phyloP scores from a whole-genome alignment of 2,113 vertebrate species.

The Cromileptes altivelis region DNA sequence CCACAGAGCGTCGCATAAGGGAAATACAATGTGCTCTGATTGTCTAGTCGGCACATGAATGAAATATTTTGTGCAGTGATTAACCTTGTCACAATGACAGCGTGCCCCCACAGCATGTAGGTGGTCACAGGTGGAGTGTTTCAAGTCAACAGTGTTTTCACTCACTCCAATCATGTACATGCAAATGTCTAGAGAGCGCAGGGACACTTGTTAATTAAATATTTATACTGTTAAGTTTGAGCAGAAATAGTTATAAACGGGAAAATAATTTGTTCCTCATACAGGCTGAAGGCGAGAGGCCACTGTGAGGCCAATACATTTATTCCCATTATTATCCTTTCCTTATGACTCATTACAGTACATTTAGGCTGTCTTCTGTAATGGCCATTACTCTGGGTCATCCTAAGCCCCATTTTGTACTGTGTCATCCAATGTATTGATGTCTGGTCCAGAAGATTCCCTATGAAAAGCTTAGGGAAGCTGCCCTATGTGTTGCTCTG shows the following conservation, averaged over 20 bases:
- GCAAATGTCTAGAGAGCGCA: neutral
- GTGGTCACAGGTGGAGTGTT: slow-evolving; percentile 34
- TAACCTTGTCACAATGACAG: slow-evolving; percentile 13
- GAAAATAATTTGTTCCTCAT: neutral
- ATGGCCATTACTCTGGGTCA: neutral
- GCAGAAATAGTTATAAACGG: neutral
- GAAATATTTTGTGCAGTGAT: slow-evolving; percentile 33
- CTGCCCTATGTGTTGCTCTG: neutral
- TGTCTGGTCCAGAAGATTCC: slow-evolving; percentile 5
- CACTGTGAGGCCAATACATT: slow-evolving; percentile 10
- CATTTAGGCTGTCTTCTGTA: neutral
- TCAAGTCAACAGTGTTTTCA: neutral
- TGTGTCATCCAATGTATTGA: neutral
- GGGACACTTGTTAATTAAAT: neutral
- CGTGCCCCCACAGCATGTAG: neutral
- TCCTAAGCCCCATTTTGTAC: slow-evolving; percentile 8
- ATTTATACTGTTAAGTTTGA: slow-evolving; percentile 18
- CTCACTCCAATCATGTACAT: neutral
- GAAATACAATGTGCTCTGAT: slow-evolving; percentile 18
- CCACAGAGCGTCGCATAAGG: slow-evolving; percentile 18
- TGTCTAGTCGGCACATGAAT: slow-evolving; percentile 45
- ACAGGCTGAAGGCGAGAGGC: neutral
- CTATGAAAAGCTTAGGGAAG: neutral
- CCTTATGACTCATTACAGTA: slow-evolving; percentile 8
- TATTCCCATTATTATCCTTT: neutral